These are phyloP conservation scores for Meganola albula DNA, from an alignment of 2,888 invertebrate species.

Conservation along the genomic window DNA sequence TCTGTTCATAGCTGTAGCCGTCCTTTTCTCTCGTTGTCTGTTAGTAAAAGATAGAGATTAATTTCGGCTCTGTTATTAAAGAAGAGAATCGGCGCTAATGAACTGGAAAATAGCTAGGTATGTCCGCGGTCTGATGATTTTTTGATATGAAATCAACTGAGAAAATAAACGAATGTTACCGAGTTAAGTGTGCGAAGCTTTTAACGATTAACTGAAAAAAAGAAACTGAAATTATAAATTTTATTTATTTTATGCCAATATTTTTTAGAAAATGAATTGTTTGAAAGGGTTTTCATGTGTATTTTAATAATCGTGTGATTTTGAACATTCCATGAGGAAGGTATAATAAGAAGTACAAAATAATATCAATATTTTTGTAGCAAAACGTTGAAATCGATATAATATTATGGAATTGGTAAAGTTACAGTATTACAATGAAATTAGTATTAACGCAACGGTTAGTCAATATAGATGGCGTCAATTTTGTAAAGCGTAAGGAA, in stretches of 20 bases:
- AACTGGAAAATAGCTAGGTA: no score
- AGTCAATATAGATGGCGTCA: constrained; percentile 43
- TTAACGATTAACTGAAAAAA: constrained; percentile 32
- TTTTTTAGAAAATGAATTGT: constrained; percentile 44
- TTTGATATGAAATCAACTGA: no score
- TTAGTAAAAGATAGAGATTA: no score
- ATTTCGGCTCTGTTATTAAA: no score
- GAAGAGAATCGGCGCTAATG: no score
- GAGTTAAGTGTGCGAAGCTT: constrained; percentile 17
- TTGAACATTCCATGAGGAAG: constrained; percentile 71
- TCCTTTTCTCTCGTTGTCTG: no score
- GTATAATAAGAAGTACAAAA: constrained; percentile 74
- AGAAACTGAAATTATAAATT: constrained; percentile 43
- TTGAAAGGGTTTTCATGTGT: constrained; percentile 51
- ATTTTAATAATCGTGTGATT: constrained; percentile 65
- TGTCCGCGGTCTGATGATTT: no score
- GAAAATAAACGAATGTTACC: no score
- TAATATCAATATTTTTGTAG: constrained; percentile 73
- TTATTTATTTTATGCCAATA: constrained; percentile 60
- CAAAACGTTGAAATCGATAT: constrained; percentile 49
- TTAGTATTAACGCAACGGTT: constrained; percentile 48
- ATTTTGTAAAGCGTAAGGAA: constrained; percentile 43
- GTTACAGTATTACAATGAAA: constrained; percentile 65
- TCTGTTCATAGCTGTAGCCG: no score
- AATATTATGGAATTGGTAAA: constrained; percentile 59